Base-by-base conservation (phyloP, 2,113 vertebrate genomes). In the Neogale vison region DNA sequence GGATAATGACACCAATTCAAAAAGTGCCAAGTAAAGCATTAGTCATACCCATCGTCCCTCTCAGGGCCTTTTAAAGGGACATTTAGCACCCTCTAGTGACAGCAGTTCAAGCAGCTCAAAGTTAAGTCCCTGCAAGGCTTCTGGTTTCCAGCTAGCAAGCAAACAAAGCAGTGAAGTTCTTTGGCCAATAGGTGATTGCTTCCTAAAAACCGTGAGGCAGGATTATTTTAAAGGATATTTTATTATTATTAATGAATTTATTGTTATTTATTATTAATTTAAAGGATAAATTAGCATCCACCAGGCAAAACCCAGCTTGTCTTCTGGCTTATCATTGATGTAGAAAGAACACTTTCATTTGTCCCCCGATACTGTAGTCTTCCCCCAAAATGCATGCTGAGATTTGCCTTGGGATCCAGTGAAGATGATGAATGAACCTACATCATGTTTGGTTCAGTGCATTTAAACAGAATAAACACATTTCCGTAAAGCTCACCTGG, bases 51-150 rank as follows among this genome's bases (percentile, higher is more conserved):
- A 0, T 9, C 1, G 7, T 10, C 55, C 15, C 31, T 74, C 50
- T 2, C 0, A 14, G 9, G 65, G 84, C 69, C 82, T 24, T 97
- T 97, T 97, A 17, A 65, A 95, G 98, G 98, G 95, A 88, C 98
- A 24, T 7, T 67, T 97, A 96, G 99, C 98, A 95, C 99, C 99
- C 98, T 98, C 99, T 99, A 98, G 98, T 98, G 99, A 95, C 98
- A 59, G 39, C 31, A 24, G 13, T 9, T 31, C 45, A 2, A 42
- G 52, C 39, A 0, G 34, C 59, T 42, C 14, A 2, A 14, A 63
- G 77, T 63, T 47, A 5, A 15, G 14, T 50, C 42, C 18, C 45
- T 9, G 29, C 34, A 0, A 55, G 23, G 24, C 7, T 50, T n/a
- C 74, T 57, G 83, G 45, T 13, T 39, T 34, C 59, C 17, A 0